A percentile compares a stretch with the other conserved stretches of the same genome.
phyloP scores from a whole-genome alignment of 1,140 invertebrate species.

The Cherax destructor region DNA sequence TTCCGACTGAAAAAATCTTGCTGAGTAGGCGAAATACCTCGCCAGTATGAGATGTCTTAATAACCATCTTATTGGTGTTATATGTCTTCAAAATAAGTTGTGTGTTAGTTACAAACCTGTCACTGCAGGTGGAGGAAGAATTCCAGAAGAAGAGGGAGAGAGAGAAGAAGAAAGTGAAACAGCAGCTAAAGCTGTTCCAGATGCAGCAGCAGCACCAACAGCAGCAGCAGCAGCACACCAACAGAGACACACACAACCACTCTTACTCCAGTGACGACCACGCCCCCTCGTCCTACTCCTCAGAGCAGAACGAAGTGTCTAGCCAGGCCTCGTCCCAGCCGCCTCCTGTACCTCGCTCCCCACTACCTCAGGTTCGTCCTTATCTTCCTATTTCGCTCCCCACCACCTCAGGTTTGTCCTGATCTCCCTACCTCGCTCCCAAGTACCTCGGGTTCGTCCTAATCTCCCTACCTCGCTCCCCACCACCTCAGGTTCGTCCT shows the following conservation, averaged over 20 bases:
- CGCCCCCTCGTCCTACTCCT: conserved; percentile 42
- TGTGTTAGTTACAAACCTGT: neutral
- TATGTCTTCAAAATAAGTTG: neutral
- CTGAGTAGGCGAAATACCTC: too few species aligned
- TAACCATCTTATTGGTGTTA: neutral
- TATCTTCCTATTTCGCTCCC: neutral
- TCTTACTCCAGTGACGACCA: conserved; percentile 56
- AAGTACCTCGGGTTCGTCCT: neutral
- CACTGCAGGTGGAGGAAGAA: conserved; percentile 72
- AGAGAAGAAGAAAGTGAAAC: conserved; percentile 72
- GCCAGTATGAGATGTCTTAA: too few species aligned
- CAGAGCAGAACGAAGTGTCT: conserved; percentile 62
- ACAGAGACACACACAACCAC: conserved; percentile 34
- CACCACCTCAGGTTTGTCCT: neutral
- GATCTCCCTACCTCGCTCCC: neutral
- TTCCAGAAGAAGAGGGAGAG: conserved; percentile 73
- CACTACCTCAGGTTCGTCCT: conserved; percentile 35
- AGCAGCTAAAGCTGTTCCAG: conserved; percentile 69
- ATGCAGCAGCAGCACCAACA: conserved; percentile 58
- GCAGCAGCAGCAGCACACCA: conserved; percentile 31
- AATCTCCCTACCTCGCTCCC: neutral
- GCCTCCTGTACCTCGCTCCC: conserved; percentile 41
- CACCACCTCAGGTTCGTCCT: neutral
- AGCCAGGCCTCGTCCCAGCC: conserved; percentile 49
- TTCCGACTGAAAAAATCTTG: neutral